Evolutionary conservation across 2,113 vertebrate genomes (phyloP), one percentile per base, ranked within the genome.

Genomic region (Embiotoca jacksoni): DNA sequence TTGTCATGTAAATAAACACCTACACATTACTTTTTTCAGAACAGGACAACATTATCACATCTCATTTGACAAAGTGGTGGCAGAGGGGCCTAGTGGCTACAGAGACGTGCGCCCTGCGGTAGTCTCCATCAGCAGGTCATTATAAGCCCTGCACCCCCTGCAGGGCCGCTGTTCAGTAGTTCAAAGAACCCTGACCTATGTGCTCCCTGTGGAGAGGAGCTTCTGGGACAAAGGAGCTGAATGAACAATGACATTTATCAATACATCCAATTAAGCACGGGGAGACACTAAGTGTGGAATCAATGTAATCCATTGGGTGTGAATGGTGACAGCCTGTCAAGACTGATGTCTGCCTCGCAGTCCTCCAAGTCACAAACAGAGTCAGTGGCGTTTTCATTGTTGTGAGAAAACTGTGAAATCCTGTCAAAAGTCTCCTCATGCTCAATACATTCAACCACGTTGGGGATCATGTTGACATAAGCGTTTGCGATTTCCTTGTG

Each of bases 391-490:
- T 93, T 88, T 35, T 96, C 96, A 0, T 92, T 91, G 9, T 93
- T 93, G 5, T 92, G 94, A 5, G 94, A 96, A 56, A 96, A 90
- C 89, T 94, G 96, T 11, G 95, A 96, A 85, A 95, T 93, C 56
- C 90, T 92, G 86, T 96, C 92, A n/a, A 97, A 97, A 46, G 94
- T 93, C 56, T 95, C 95, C 55, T 94, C 94, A 0, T 94, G 94
- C 52, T 95, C 90, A 0, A 93, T 92, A 66, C 93, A 94, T 78
- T 94, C 95, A 74, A 96, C 95, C 1, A 93, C 95, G 3, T 96
- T 96, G 70, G 97, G 97, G 81, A 98, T 96, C 94, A 94, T 95
- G 88, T 96, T 96, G 81, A 96, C 88, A 55, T 95, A 97, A 54
- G 96, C 94, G 61, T 94, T 94, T 0, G 88, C 95, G 3, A 96